phyloP scores from a whole-genome alignment of 2,888 invertebrate genomes.

The Parnassius apollo region DNA sequence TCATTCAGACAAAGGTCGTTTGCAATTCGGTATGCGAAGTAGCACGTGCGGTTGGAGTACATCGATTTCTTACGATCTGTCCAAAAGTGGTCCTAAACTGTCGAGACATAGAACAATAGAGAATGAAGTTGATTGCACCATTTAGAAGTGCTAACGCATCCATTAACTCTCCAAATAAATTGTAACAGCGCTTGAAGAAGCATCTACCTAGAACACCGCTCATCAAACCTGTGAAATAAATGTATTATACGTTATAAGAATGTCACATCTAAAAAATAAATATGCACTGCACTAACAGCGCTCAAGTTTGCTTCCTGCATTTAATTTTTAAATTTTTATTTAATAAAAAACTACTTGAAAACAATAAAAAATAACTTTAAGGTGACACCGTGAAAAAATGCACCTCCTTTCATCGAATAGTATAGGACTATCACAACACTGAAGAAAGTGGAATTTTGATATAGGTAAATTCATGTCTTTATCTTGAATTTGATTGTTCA shows the following conservation, averaged over 20 bases:
- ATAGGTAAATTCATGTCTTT: too few species aligned
- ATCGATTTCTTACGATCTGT: slow-evolving; percentile 84
- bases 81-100: slow-evolving; percentile 93
- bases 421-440: too few species aligned
- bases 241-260: too few species aligned
- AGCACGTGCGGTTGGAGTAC: slow-evolving; percentile 73
- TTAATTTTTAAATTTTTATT: too few species aligned
- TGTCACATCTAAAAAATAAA: too few species aligned
- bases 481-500: too few species aligned
- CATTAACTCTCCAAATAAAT: slow-evolving; percentile 91
- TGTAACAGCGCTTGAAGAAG: slow-evolving; percentile 91
- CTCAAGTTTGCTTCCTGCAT: too few species aligned
- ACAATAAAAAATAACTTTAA: background rate
- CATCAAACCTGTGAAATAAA: slow-evolving; percentile 70
- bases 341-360: too few species aligned
- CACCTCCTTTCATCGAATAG: too few species aligned
- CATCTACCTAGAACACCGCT: slow-evolving; percentile 84
- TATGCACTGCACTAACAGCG: too few species aligned
- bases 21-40: slow-evolving; percentile 82
- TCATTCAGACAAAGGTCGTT: slow-evolving; percentile 82
- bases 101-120: slow-evolving; percentile 96
- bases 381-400: too few species aligned
- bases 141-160: slow-evolving; percentile 94
- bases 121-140: slow-evolving; percentile 95
- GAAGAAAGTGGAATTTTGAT: too few species aligned